Conservation (phyloP, 2,888 invertebrate species). For the Cheilosia soror region DNA sequence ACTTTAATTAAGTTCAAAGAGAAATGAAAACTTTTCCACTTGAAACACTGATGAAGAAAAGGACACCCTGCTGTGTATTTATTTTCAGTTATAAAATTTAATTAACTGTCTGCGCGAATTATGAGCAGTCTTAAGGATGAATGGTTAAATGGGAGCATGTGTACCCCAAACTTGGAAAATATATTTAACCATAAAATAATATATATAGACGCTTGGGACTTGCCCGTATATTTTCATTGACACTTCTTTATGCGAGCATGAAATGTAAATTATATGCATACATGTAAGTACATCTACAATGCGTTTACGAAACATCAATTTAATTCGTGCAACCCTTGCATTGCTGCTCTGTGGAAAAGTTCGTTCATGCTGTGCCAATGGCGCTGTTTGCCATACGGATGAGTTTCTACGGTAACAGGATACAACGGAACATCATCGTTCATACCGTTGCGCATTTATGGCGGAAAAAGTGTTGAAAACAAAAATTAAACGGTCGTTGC, state of each 20-base stretch:
- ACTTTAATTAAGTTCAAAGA: constrained; percentile 63
- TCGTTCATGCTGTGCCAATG: constrained; percentile 3
- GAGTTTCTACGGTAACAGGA: constrained; percentile 23
- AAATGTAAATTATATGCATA: no score
- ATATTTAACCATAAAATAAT: no score
- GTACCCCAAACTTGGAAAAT: no score
- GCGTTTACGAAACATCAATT: neutral
- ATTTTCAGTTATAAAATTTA: constrained; percentile 43
- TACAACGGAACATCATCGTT: constrained; percentile 39
- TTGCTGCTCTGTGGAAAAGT: neutral
- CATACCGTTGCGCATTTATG: constrained; percentile 36
- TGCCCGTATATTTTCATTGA: no score
- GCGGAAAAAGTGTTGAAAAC: constrained; percentile 18
- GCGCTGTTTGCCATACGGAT: constrained; percentile 14
- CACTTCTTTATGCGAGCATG: no score
- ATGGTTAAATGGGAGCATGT: no score
- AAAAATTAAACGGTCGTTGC: constrained; percentile 40
- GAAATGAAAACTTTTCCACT: constrained; percentile 30
- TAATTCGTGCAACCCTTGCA: neutral
- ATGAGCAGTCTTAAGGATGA: neutral
- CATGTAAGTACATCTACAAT: neutral
- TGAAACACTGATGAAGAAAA: neutral
- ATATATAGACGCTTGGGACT: no score
- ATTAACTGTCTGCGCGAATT: constrained; percentile 32
- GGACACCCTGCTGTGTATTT: neutral